Evolutionary conservation across 2,888 invertebrate genomes (phyloP).

Genomic region (Athalia cordata): DNA sequence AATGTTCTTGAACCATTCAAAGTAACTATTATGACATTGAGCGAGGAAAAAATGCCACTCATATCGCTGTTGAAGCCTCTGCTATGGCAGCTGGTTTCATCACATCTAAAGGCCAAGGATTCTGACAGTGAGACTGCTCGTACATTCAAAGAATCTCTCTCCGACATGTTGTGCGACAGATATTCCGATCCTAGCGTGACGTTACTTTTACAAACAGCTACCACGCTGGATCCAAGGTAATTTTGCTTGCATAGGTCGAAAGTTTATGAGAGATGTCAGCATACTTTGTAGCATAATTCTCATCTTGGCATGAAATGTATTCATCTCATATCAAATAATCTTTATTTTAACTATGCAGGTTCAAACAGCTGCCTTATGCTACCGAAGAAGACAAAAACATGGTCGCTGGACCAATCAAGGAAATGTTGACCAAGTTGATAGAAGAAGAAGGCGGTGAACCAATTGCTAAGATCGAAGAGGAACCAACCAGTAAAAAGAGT

Average conservation of each 20-base stretch:
- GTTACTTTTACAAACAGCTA: slow-evolving; percentile 72
- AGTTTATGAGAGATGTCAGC: not conserved
- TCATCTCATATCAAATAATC: not conserved
- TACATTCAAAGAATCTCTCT: slow-evolving; percentile 70
- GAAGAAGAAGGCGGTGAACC: slow-evolving; percentile 65
- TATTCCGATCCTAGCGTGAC: slow-evolving; percentile 71
- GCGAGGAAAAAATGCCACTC: slow-evolving; percentile 74
- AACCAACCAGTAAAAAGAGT: slow-evolving; percentile 65
- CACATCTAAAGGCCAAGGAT: slow-evolving; percentile 72
- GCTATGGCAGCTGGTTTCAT: slow-evolving; percentile 74
- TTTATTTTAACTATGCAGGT: slow-evolving; percentile 57
- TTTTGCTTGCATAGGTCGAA: not conserved
- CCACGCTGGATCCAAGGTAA: slow-evolving; percentile 73
- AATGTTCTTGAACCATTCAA: slow-evolving; percentile 74
- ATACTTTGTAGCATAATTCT: too few relatives aligned
- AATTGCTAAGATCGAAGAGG: slow-evolving; percentile 60
- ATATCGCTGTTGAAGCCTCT: slow-evolving; percentile 75
- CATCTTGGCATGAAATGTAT: not conserved
- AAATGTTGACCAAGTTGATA: slow-evolving; percentile 70
- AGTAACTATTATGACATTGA: slow-evolving; percentile 74
- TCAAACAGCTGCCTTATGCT: slow-evolving; percentile 73
- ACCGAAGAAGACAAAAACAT: slow-evolving; percentile 72
- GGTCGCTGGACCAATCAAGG: slow-evolving; percentile 69
- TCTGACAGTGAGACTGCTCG: slow-evolving; percentile 68
- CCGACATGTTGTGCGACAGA: slow-evolving; percentile 69